Percentiles rank a stretch among this genome's conserved stretches.
Evolutionary conservation across 2,113 vertebrate species (phyloP).

Genomic region (Syngnathus scovelli): DNA sequence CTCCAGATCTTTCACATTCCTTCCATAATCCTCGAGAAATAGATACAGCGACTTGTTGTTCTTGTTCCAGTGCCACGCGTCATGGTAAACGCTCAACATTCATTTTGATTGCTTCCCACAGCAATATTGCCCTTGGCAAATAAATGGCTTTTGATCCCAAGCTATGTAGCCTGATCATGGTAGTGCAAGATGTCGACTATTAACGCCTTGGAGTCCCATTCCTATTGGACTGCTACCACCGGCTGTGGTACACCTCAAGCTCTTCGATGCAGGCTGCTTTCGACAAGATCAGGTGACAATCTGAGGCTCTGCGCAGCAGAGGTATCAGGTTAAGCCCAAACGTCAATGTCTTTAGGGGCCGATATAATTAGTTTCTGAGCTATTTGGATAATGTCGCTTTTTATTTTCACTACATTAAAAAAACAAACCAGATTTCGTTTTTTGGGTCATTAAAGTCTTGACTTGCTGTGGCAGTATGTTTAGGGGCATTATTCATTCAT

Average conservation of each 20-base stretch:
- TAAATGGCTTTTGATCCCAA: slow-evolving; percentile 15
- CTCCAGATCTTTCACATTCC: slow-evolving; percentile 24
- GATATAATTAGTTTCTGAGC: not conserved
- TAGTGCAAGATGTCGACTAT: slow-evolving; percentile 17
- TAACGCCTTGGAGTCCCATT: not conserved
- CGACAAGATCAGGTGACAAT: slow-evolving; percentile 52
- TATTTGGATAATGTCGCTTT: not conserved
- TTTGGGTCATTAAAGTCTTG: not conserved
- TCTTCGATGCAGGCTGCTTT: slow-evolving; percentile 33
- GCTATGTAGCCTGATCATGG: slow-evolving; percentile 18
- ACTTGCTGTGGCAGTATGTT: not conserved
- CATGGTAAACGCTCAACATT: slow-evolving; percentile 16
- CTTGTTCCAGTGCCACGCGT: slow-evolving; percentile 9
- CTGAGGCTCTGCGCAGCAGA: slow-evolving; percentile 1
- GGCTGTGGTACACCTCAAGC: slow-evolving; percentile 38
- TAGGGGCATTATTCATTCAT: not conserved
- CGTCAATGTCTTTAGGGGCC: slow-evolving; percentile 17
- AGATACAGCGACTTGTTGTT: slow-evolving; percentile 11
- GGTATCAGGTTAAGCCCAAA: slow-evolving; percentile 54
- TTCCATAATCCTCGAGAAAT: slow-evolving; percentile 32
- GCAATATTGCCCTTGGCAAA: slow-evolving; percentile 16
- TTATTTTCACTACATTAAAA: not conserved
- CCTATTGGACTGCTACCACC: slow-evolving; percentile 16
- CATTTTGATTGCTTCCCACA: slow-evolving; percentile 17
- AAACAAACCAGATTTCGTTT: not conserved